Evolutionary conservation across 2,797 vertebrate genomes (phyloP), one percentile per base, ranked within the genome.

Genomic region (Schizopygopsis malacanthus): DNA sequence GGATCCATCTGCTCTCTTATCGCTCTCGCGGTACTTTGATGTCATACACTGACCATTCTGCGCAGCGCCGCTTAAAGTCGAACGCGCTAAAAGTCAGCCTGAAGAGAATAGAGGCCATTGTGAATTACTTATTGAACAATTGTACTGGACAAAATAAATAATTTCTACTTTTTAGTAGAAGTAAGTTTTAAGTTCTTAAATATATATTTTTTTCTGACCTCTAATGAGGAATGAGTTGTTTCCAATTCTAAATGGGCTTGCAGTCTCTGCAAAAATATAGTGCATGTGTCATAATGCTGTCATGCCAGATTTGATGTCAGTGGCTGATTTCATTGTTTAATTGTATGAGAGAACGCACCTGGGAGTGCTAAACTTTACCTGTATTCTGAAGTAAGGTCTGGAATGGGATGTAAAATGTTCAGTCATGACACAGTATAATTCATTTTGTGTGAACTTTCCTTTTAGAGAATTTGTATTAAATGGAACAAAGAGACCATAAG

Each of bases 51-150:
- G 33, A 33, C 33, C 33, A 33, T 33, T 33, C 33, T 33, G 33
- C 33, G 3, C 33, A 33, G 33, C 33, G 33, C 33, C 33, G 33
- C 33, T 33, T 33, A 33, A 33, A 33, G 33, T 33, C 33, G 33
- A 33, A 33, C 2, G 28, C 2, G 28, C 28, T 2, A 1, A 28
- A 33, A 33, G 81, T 84, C 73, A 56, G 47, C 81, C 83, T 33
- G 8, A 90, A 84, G 41, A 28, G 56, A 41, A 82, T 16, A 28
- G 70, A 82, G 69, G 69, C 85, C 52, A 69, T 63, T 37, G 72
- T 86, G 77, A 80, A 65, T 65, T 76, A 47, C 61, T 65, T 72
- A 81, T 43, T 52, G 82, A 82, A 63, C 37, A 73, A 54, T 76
- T 52, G 28, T 59, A n/a, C 47, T 70, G 54, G 33, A 78, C 22